Conservation (phyloP, 1,140 invertebrate species). For the Anadara kagoshimensis region DNA sequence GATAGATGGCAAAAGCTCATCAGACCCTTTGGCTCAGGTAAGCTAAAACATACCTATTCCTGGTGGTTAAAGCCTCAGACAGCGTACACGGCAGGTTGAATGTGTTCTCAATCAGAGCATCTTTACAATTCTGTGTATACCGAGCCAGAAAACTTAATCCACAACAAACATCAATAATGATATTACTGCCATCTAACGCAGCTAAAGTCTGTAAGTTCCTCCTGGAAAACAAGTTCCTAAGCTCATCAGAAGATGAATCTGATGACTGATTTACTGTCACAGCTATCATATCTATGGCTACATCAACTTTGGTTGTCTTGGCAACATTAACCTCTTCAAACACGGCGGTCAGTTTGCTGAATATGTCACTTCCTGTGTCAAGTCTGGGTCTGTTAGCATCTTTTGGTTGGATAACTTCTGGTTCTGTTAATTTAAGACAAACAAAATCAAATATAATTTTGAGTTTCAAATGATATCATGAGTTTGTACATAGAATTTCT, state of each 20-base stretch:
- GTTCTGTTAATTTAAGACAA: conserved; percentile 27
- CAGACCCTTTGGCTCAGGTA: too few species aligned
- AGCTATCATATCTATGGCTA: conserved; percentile 52
- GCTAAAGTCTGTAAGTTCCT: conserved; percentile 80
- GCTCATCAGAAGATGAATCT: conserved; percentile 67
- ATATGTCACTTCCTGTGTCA: conserved; percentile 72
- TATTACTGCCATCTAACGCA: conserved; percentile 84
- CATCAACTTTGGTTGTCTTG: conserved; percentile 46
- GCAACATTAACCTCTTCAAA: conserved; percentile 67
- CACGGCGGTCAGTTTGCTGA: conserved; percentile 75
- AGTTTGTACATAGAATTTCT: not conserved
- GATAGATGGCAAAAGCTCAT: too few species aligned
- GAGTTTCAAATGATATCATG: not conserved
- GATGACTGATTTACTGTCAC: conserved; percentile 68
- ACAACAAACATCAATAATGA: conserved; percentile 85
- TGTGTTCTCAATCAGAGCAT: conserved; percentile 80
- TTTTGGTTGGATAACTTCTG: conserved; percentile 53
- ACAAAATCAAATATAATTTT: too few species aligned
- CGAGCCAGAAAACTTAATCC: conserved; percentile 83
- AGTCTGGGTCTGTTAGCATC: conserved; percentile 67
- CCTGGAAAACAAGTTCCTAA: conserved; percentile 74
- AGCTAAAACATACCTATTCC: conserved; percentile 79
- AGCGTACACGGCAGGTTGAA: conserved; percentile 82
- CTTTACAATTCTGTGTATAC: conserved; percentile 83
- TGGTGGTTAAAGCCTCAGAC: conserved; percentile 83